These are phyloP conservation scores for Piaya cayana DNA, from an alignment of 2,113 vertebrate genomes.

Conservation along the genomic window DNA sequence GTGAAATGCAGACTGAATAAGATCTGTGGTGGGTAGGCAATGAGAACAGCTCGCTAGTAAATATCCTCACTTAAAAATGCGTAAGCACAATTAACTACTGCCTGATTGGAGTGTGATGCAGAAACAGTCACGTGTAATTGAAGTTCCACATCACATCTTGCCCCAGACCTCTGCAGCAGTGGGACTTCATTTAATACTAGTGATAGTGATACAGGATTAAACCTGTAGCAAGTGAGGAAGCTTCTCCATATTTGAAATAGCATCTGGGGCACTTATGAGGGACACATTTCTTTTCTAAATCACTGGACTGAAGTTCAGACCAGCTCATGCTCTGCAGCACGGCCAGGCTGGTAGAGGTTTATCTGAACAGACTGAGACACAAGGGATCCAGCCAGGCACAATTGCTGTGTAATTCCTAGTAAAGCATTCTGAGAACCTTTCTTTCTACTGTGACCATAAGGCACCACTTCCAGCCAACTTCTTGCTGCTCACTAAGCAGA, in stretches of 20 bases:
- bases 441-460: background rate
- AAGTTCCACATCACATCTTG: fast-evolving
- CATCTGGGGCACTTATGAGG: background rate
- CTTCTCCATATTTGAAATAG: background rate
- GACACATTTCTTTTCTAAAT: background rate
- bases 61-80: background rate
- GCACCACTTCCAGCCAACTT: background rate
- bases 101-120: background rate
- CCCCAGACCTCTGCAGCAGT: background rate
- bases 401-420: background rate
- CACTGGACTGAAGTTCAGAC: background rate
- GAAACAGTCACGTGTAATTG: background rate
- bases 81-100: background rate
- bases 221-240: background rate
- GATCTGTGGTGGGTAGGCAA: background rate
- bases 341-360: background rate
- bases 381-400: background rate
- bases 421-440: background rate
- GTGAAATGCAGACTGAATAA: background rate
- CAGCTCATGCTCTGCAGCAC: background rate
- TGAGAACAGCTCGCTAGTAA: background rate
- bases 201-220: background rate
- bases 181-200: background rate
- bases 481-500: background rate
- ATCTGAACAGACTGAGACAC: background rate